Conservation (phyloP, 2,888 invertebrate species). For the Drosophila acutilabella region DNA sequence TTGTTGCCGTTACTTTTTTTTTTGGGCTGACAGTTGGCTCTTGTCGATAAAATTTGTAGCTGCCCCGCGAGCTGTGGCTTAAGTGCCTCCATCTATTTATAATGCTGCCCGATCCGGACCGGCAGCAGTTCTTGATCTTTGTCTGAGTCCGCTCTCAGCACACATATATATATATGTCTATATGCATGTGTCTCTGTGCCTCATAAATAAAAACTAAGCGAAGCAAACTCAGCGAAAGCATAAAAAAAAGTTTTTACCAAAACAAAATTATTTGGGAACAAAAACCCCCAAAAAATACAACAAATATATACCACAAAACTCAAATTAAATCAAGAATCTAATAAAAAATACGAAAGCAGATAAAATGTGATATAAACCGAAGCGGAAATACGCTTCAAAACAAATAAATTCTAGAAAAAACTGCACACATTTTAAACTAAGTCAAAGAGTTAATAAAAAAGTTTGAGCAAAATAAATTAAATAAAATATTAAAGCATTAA, state of each 20-base stretch:
- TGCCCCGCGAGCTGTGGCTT: slow-evolving; percentile 64
- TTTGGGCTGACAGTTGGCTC: slow-evolving; percentile 74
- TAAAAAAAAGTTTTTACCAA: slow-evolving; percentile 40
- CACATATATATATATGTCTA: background rate
- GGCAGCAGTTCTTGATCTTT: slow-evolving; percentile 57
- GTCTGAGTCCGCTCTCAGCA: slow-evolving; percentile 43
- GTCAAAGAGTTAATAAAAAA: too few relatives aligned
- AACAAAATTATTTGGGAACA: slow-evolving; percentile 12
- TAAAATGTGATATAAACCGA: slow-evolving; percentile 5
- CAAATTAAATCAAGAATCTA: slow-evolving; percentile 29
- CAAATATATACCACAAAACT: slow-evolving; percentile 11
- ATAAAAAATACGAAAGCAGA: slow-evolving; percentile 17
- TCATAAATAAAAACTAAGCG: slow-evolving; percentile 62
- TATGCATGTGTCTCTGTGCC: slow-evolving; percentile 35
- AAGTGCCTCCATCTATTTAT: slow-evolving; percentile 68
- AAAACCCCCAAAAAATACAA: slow-evolving; percentile 7
- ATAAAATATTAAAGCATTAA: background rate
- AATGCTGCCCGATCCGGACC: slow-evolving; percentile 55
- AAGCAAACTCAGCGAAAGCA: slow-evolving; percentile 35
- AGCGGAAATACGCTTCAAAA: slow-evolving; percentile 7
- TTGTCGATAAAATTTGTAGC: slow-evolving; percentile 74
- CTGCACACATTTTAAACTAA: background rate
- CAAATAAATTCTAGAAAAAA: background rate
- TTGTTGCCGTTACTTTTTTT: slow-evolving; percentile 35
- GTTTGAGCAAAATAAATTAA: background rate